These are phyloP conservation scores for Brachionus angularis DNA, from an alignment of 1,140 invertebrate species.

Conservation along the genomic window DNA sequence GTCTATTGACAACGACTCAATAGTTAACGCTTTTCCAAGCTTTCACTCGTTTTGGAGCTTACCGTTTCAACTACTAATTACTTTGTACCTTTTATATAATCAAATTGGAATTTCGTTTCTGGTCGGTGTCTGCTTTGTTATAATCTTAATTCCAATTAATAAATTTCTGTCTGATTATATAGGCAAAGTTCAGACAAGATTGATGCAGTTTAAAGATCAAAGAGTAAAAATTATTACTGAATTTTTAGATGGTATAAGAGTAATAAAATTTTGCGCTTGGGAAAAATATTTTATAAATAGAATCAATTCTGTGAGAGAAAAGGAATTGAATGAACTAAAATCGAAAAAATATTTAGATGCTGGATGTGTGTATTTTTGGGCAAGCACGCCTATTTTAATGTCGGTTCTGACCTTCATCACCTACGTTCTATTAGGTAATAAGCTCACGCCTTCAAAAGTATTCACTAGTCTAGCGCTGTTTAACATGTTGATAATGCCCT, in stretches of 20 bases:
- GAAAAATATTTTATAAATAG: slow-evolving; percentile 76
- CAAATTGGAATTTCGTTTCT: slow-evolving; percentile 87
- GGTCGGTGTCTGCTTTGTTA: slow-evolving; percentile 77
- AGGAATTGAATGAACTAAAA: slow-evolving; percentile 67
- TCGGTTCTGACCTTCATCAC: slow-evolving; percentile 83
- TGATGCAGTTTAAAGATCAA: slow-evolving; percentile 87
- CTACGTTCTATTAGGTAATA: slow-evolving; percentile 76
- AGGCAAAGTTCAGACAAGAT: slow-evolving; percentile 72
- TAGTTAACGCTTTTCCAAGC: slow-evolving; percentile 88
- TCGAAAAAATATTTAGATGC: slow-evolving; percentile 93
- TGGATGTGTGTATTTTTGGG: slow-evolving; percentile 98
- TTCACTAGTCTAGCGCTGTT: slow-evolving; percentile 91
- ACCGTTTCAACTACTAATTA: slow-evolving; percentile 70
- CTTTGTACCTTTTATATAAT: slow-evolving; percentile 58
- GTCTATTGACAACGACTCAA: slow-evolving; percentile 88
- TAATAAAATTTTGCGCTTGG: slow-evolving; percentile 83
- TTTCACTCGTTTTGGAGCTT: slow-evolving; percentile 96
- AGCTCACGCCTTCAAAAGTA: slow-evolving; percentile 76
- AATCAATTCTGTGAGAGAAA: slow-evolving; percentile 68
- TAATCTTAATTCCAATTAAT: slow-evolving; percentile 90
- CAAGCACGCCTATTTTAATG: slow-evolving; percentile 91
- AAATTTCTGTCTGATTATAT: slow-evolving; percentile 83
- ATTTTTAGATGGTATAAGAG: slow-evolving; percentile 76
- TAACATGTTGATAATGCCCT: slow-evolving; percentile 88
- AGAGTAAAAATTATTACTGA: slow-evolving; percentile 82